These are phyloP conservation scores for Antechinus flavipes DNA, from an alignment of 2,113 vertebrate genomes.

Conservation along the genomic window DNA sequence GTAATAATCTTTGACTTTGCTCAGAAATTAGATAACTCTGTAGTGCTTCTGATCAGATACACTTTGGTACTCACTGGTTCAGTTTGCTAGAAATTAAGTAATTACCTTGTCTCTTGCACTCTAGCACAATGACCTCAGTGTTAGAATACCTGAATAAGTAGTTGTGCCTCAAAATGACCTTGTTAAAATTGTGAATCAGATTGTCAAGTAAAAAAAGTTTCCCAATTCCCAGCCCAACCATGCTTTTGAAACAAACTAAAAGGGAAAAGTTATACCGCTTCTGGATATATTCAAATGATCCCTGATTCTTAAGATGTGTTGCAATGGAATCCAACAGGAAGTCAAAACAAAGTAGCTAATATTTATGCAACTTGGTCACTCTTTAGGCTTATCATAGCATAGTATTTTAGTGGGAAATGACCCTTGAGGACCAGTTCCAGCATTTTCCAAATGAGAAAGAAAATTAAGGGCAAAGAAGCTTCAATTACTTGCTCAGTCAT, in stretches of 20 bases:
- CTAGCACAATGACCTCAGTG: slow-evolving; percentile 8
- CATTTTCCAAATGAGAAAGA: neutral
- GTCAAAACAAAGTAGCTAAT: neutral
- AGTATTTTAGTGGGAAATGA: neutral
- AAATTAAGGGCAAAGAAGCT: neutral
- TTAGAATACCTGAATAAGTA: slow-evolving; percentile 16
- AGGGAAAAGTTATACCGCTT: neutral
- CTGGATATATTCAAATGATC: neutral
- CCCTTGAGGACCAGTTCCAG: neutral
- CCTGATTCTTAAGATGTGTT: slow-evolving; percentile 2
- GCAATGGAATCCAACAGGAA: neutral
- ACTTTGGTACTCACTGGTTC: neutral
- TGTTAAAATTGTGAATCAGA: slow-evolving; percentile 23
- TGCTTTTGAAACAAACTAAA: neutral
- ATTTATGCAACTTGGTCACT: neutral
- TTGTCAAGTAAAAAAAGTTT: neutral
- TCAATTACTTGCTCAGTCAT: neutral
- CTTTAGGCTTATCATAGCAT: neutral
- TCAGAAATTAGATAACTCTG: slow-evolving; percentile 34
- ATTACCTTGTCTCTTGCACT: neutral
- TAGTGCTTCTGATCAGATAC: slow-evolving; percentile 8
- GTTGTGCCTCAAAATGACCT: neutral
- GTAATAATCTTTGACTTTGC: neutral
- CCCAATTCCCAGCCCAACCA: neutral
- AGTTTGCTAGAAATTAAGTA: neutral